Evolutionary conservation across 64 coral and sea anemone genomes (phyloP).

Genomic region (Hydrozoanthus tunicans): DNA sequence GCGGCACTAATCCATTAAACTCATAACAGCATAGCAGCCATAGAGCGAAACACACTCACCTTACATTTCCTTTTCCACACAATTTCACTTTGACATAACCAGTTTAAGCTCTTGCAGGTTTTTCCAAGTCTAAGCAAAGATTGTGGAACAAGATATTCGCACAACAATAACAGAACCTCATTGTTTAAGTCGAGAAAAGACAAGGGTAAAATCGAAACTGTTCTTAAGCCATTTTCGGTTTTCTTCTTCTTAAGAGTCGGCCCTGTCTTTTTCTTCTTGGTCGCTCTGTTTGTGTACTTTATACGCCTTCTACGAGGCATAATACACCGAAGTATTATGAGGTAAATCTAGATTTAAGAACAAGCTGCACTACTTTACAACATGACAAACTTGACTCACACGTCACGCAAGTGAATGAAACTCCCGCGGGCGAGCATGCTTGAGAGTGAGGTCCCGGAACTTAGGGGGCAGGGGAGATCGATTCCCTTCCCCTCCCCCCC

Average conservation of each 20-base stretch:
- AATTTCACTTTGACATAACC: slow-evolving; percentile 36
- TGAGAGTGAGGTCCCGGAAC: no score
- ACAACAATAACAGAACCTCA: slow-evolving; percentile 45
- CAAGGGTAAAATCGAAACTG: background rate
- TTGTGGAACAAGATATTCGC: slow-evolving; percentile 42
- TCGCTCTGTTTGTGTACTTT: background rate
- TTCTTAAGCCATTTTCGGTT: background rate
- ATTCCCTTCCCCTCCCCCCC: no score
- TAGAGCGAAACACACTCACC: background rate
- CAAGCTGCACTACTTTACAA: background rate
- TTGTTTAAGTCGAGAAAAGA: slow-evolving; percentile 18
- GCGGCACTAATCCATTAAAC: background rate
- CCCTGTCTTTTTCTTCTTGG: no score
- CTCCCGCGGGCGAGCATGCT: background rate
- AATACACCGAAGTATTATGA: background rate
- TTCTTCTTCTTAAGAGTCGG: slow-evolving; percentile 14
- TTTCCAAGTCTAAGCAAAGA: slow-evolving; percentile 19
- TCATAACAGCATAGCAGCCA: background rate
- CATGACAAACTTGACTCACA: slow-evolving; percentile 18
- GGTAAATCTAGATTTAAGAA: background rate
- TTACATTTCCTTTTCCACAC: slow-evolving; percentile 54
- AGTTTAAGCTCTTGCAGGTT: slow-evolving; percentile 26
- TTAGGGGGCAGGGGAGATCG: no score
- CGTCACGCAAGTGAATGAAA: slow-evolving; percentile 32
- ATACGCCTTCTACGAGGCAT: slow-evolving; percentile 21